phyloP scores from a whole-genome alignment of 2,797 vertebrate species.

The Pangasius krempfi region DNA sequence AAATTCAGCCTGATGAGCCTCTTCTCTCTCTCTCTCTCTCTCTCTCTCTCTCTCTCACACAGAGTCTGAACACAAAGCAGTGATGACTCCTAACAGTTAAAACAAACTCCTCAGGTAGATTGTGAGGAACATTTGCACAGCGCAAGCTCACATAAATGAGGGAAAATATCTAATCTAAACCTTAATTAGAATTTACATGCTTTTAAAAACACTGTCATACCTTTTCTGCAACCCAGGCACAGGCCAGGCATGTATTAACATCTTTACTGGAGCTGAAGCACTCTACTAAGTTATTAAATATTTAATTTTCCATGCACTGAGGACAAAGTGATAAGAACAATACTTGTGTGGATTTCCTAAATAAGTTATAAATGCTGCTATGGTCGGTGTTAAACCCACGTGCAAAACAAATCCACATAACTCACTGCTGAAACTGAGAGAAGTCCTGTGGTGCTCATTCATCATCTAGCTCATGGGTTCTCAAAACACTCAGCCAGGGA shows the following conservation, averaged over 20 bases:
- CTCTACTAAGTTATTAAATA: not conserved
- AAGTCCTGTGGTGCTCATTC: not conserved
- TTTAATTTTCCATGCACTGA: not conserved
- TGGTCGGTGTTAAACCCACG: not conserved
- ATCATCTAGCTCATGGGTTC: not conserved
- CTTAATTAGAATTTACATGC: not conserved
- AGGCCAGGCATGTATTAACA: not conserved
- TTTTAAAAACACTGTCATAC: not conserved
- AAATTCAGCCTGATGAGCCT: not conserved
- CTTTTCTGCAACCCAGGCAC: not conserved
- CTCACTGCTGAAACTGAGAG: not conserved
- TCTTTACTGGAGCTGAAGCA: not conserved
- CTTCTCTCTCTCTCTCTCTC: not conserved
- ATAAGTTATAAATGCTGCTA: not conserved
- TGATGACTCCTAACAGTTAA: not conserved
- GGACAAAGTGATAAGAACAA: not conserved
- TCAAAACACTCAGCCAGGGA: constrained; percentile 8
- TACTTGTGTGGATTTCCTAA: not conserved
- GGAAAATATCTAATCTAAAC: not conserved
- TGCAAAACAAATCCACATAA: not conserved
- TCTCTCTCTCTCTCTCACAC: not conserved
- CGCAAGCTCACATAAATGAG: not conserved
- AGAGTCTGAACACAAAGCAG: not conserved
- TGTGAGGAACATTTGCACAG: not conserved
- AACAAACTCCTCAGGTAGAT: not conserved